phyloP scores from a whole-genome alignment of 2,113 vertebrate genomes.

The Gyps fulvus region DNA sequence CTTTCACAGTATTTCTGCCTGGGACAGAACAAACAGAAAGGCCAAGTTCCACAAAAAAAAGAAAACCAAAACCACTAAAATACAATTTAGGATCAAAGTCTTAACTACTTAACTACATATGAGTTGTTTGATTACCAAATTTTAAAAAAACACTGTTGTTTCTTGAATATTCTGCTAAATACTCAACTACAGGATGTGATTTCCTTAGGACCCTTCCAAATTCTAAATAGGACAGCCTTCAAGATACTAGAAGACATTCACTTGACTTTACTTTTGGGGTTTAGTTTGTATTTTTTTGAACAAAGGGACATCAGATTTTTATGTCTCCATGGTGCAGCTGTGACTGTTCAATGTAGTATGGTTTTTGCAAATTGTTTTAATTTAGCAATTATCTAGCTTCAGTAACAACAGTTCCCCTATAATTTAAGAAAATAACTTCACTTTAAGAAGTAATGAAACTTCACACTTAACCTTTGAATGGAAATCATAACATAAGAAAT shows the following conservation, averaged over 20 bases:
- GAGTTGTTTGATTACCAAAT: background rate
- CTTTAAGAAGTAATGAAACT: background rate
- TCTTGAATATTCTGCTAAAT: background rate
- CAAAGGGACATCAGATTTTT: background rate
- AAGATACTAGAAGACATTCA: background rate
- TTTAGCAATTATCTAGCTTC: background rate
- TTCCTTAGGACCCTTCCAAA: background rate
- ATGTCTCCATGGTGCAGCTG: background rate
- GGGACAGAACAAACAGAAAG: background rate
- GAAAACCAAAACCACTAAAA: background rate
- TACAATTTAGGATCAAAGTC: background rate
- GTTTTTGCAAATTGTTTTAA: constrained; percentile 2
- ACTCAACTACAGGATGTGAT: background rate
- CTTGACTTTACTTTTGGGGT: background rate
- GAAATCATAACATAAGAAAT: background rate
- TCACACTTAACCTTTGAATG: constrained; percentile 1
- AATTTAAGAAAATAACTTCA: background rate
- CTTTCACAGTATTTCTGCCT: background rate
- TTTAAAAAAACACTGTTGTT: background rate
- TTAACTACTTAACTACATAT: background rate
- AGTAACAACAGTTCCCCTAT: background rate
- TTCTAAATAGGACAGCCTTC: background rate
- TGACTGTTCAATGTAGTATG: background rate
- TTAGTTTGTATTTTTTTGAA: background rate
- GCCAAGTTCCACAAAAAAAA: background rate